Evolutionary conservation across 2,888 invertebrate species (phyloP), one percentile per base, ranked within the genome.

Genomic region (Campaea margaritaria): DNA sequence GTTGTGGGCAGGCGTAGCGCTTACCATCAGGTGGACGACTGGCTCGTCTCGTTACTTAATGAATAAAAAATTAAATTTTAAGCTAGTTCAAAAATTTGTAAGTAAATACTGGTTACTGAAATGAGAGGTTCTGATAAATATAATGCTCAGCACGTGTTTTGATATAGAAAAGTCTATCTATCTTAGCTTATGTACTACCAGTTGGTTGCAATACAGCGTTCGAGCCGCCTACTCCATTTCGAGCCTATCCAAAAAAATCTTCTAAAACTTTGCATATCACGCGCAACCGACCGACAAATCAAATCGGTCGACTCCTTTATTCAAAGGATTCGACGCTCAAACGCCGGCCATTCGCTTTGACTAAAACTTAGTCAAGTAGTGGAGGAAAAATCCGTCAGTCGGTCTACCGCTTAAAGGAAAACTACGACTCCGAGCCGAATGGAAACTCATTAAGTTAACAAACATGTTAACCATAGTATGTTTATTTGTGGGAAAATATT

Each of bases 261-360:
- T 59, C 49, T 42, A 14, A 60, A 60, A 60, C 60, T 60, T 60
- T 60, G 28, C 60, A 55, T 55, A 60, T 60, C 60, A 60, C 54
- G 44, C 12, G 13, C 60, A 60, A 51, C 60, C 50, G 46, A 55
- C 54, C 60, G 60, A 55, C 54, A 60, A 60, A 60, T 60, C 54
- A 60, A 60, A 60, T 50, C 54, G 54, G 48, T 45, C 53, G 44
- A 59, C 59, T 58, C 53, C 53, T 60, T 60, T 60, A 60, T 60
- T 51, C 50, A 45, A 54, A 54, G 50, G 53, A 41, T 47, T 60
- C 50, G 16, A 36, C 31, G 42, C 60, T 60, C 60, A 60, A 60
- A 60, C 60, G 55, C 27, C 54, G 50, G 42, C 48, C 28, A 2
- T 46, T 46, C 41, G 42, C 58, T 58, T 58, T 58, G 58, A 58